Evolutionary conservation across 1,140 invertebrate genomes (phyloP).

Genomic region (Drosophila ficusphila): DNA sequence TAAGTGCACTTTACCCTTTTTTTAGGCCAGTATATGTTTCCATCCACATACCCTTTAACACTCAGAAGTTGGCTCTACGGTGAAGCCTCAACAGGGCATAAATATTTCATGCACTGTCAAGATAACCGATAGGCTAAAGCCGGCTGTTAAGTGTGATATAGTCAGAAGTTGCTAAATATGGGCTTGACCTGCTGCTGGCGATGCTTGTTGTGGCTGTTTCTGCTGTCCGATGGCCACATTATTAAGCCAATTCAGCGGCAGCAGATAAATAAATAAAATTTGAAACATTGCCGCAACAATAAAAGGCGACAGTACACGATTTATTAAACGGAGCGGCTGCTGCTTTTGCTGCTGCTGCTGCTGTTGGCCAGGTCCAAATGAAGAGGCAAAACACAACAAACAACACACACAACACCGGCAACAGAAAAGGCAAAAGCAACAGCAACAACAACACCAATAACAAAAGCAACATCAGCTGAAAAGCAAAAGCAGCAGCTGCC

Average conservation of each 20-base stretch:
- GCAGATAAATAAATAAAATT: conserved; percentile 83
- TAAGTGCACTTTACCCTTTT: background rate
- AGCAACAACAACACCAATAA: background rate
- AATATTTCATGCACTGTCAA: conserved; percentile 70
- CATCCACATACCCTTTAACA: conserved; percentile 11
- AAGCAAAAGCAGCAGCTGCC: conserved; percentile 69
- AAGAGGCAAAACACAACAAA: conserved; percentile 62
- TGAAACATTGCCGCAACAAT: conserved; percentile 82
- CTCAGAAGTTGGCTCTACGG: conserved; percentile 20
- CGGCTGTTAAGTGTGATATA: conserved; percentile 70
- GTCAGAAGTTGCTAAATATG: conserved; percentile 75
- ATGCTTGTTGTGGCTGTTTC: conserved; percentile 15
- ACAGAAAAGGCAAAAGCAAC: conserved; percentile 38
- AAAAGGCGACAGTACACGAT: conserved; percentile 82
- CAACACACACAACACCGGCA: conserved; percentile 21
- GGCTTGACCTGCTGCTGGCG: conserved; percentile 65
- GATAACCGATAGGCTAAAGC: conserved; percentile 65
- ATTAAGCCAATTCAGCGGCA: conserved; percentile 80
- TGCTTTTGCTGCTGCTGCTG: conserved; percentile 42
- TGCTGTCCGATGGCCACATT: conserved; percentile 63
- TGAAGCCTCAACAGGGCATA: conserved; percentile 40
- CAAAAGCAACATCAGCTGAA: background rate
- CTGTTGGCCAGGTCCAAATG: conserved; percentile 53
- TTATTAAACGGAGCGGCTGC: conserved; percentile 71
- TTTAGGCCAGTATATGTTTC: conserved; percentile 2